Conservation (phyloP, 2,113 vertebrate species). For the Sinocyclocheilus anshuiensis region DNA sequence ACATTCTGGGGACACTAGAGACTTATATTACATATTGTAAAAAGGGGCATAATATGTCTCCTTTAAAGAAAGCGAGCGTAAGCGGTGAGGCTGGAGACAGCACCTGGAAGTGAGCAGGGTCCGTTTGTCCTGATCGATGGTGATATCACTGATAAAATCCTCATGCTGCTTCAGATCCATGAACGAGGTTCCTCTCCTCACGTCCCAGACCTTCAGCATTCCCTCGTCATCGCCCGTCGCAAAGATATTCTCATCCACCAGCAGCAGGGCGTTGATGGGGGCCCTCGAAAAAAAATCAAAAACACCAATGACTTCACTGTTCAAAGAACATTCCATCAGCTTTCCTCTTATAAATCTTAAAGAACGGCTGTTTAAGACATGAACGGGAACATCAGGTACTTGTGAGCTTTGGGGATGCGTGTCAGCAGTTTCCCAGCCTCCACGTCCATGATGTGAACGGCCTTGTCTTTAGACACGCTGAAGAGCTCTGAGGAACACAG, state of each 20-base stretch:
- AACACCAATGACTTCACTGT: no score
- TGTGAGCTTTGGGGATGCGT: slow-evolving; percentile 86
- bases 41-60: no score
- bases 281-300: slow-evolving; percentile 58
- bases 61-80: no score
- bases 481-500: slow-evolving; percentile 76
- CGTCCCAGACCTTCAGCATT: slow-evolving; percentile 90
- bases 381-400: slow-evolving; percentile 64
- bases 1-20: no score
- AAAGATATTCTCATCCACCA: slow-evolving; percentile 87
- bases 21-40: no score
- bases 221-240: slow-evolving; percentile 92
- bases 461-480: slow-evolving; percentile 91
- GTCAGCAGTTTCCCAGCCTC: slow-evolving; percentile 85
- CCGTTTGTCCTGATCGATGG: slow-evolving; percentile 83
- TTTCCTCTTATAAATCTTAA: not conserved
- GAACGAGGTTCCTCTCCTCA: slow-evolving; percentile 83
- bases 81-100: slow-evolving; percentile 78
- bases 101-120: slow-evolving; percentile 90
- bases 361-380: no score
- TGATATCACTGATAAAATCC: slow-evolving; percentile 91
- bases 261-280: slow-evolving; percentile 85
- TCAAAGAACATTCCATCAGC: not conserved
- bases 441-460: slow-evolving; percentile 85
- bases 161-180: slow-evolving; percentile 93